Evolutionary conservation across 2,888 invertebrate genomes (phyloP).

Genomic region (Unio pictorum): DNA sequence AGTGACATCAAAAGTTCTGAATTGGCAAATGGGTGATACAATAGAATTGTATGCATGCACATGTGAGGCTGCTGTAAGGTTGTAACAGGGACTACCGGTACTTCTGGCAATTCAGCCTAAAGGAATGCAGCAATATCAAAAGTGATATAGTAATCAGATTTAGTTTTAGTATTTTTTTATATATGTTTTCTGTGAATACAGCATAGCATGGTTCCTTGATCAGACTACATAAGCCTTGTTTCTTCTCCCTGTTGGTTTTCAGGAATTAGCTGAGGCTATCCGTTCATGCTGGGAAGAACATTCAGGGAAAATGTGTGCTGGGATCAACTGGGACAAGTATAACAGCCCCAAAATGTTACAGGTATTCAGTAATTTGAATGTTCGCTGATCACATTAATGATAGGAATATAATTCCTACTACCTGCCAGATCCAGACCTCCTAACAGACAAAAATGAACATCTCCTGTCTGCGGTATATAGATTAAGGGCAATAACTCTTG

Average conservation of each 20-base stretch:
- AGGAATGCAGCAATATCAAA: not conserved
- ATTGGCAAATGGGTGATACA: no score
- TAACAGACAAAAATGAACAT: no score
- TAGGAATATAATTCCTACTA: no score
- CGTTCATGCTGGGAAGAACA: conserved; percentile 70
- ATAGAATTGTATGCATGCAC: not conserved
- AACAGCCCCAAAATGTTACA: conserved; percentile 63
- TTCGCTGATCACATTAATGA: no score
- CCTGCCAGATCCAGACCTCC: no score
- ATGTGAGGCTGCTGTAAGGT: not conserved
- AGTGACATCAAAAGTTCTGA: no score
- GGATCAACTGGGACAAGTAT: conserved; percentile 74
- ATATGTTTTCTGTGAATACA: conserved; percentile 3
- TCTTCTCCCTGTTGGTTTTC: not conserved
- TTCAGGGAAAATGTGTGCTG: conserved; percentile 65
- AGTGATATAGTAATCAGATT: not conserved
- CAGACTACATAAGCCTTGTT: not conserved
- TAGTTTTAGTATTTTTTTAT: not conserved
- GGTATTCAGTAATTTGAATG: conserved; percentile 33
- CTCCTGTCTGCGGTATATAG: no score
- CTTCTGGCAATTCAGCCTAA: not conserved
- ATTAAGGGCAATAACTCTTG: no score
- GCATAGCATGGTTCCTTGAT: conserved; percentile 11
- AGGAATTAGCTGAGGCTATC: conserved; percentile 70
- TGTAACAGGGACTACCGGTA: not conserved